phyloP scores from a whole-genome alignment of 2,113 vertebrate genomes.

The Oreotragus oreotragus region DNA sequence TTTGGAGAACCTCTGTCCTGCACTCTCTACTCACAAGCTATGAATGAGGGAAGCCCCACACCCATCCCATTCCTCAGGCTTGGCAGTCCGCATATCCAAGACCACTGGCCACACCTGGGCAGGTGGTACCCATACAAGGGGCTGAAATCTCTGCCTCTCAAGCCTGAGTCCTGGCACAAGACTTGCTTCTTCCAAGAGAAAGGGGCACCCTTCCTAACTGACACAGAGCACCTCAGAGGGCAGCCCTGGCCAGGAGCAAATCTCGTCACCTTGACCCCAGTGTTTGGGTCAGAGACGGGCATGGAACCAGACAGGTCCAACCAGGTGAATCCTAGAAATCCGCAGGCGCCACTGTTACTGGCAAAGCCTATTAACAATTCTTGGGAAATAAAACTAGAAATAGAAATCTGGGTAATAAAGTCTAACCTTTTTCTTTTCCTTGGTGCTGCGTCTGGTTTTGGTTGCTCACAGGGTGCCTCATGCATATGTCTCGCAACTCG shows the following conservation, averaged over 20 bases:
- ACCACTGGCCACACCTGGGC: not conserved
- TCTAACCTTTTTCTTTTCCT: not conserved
- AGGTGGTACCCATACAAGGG: not conserved
- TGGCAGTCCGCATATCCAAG: not conserved
- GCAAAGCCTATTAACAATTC: not conserved
- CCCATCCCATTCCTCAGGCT: not conserved
- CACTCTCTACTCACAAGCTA: not conserved
- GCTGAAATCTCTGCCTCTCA: not conserved
- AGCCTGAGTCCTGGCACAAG: not conserved
- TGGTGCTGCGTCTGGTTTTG: not conserved
- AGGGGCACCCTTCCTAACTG: not conserved
- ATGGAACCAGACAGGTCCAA: not conserved
- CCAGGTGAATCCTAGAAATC: not conserved
- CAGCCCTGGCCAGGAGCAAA: not conserved
- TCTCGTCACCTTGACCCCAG: not conserved
- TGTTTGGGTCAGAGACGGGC: not conserved
- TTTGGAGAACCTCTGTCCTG: no score
- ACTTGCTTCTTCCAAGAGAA: not conserved
- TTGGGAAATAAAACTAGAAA: not conserved
- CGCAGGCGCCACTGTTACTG: not conserved
- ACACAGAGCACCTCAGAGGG: rapidly evolving
- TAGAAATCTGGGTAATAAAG: not conserved
- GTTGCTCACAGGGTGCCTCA: not conserved
- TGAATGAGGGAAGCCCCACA: not conserved
- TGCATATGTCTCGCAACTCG: not conserved